Percentiles rank a stretch among this genome's conserved stretches.
Evolutionary conservation across 2,113 vertebrate genomes (phyloP).

Genomic region (Anoplopoma fimbria): DNA sequence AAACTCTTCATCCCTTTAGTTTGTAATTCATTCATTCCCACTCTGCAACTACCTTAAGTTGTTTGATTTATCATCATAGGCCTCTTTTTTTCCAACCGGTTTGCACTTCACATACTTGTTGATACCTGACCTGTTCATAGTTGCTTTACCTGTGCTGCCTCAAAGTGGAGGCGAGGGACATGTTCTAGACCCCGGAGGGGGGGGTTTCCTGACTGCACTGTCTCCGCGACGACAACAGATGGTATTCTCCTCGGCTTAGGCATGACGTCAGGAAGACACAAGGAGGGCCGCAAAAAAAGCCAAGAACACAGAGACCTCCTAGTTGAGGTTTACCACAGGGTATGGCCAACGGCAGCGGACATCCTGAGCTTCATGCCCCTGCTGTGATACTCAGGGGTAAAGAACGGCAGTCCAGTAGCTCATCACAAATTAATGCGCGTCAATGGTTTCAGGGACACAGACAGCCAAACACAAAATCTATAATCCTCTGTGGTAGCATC

Average conservation of each 20-base stretch:
- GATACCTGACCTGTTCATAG: constrained; percentile 3
- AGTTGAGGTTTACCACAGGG: constrained; percentile 39
- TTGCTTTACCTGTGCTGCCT: constrained; percentile 31
- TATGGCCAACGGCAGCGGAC: background rate
- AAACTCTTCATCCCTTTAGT: background rate
- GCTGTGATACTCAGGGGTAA: constrained; percentile 24
- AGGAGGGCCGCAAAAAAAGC: constrained; percentile 42
- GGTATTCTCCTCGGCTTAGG: constrained; percentile 46
- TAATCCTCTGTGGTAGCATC: background rate
- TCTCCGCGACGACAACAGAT: constrained; percentile 57
- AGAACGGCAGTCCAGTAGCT: background rate
- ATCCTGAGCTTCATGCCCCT: constrained; percentile 21
- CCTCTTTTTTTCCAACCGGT: background rate
- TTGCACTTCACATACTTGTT: constrained; percentile 33
- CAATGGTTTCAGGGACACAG: constrained; percentile 24
- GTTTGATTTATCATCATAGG: background rate
- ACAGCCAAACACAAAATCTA: constrained; percentile 23
- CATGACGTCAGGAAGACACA: constrained; percentile 60
- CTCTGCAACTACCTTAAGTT: background rate
- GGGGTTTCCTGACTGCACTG: constrained; percentile 31
- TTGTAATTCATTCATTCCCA: background rate
- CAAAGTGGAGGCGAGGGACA: constrained; percentile 5
- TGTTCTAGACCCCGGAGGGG: constrained; percentile 32
- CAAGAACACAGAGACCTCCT: constrained; percentile 49
- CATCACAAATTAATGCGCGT: constrained; percentile 17